Percentiles rank a stretch among this genome's conserved stretches.
These are phyloP conservation scores for Myanophis thanlyinensis DNA, from an alignment of 2,113 vertebrate genomes.

Conservation along the genomic window DNA sequence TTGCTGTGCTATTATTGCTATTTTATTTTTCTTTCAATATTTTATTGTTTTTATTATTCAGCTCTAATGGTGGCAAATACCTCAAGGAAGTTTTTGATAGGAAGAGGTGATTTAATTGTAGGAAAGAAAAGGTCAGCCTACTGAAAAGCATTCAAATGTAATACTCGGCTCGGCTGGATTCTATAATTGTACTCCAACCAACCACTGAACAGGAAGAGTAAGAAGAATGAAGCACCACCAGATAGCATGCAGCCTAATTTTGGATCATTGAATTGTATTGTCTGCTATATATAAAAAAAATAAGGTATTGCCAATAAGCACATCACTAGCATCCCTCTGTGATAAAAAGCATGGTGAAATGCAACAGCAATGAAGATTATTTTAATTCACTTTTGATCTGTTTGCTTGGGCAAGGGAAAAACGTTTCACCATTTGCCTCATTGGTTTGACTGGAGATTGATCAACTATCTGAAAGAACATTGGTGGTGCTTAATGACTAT, in stretches of 20 bases:
- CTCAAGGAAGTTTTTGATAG: background rate
- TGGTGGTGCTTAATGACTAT: background rate
- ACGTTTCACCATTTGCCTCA: background rate
- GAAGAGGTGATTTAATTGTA: background rate
- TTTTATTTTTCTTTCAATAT: background rate
- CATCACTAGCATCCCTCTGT: background rate
- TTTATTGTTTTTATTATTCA: background rate
- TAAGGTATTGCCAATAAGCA: background rate
- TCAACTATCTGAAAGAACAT: background rate
- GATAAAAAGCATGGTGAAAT: background rate
- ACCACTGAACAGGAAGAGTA: background rate
- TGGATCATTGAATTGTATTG: background rate
- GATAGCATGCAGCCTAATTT: background rate
- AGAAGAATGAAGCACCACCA: background rate
- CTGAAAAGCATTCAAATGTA: background rate
- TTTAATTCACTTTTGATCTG: background rate
- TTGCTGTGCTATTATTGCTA: background rate
- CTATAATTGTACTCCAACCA: background rate
- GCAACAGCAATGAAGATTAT: background rate
- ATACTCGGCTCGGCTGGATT: background rate
- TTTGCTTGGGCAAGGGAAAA: background rate
- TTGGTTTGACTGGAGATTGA: background rate
- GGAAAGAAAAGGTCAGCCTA: background rate
- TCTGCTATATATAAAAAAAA: background rate
- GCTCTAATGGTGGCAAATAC: background rate